These are phyloP conservation scores for Silurus meridionalis DNA, from an alignment of 2,113 vertebrate genomes.

Conservation along the genomic window DNA sequence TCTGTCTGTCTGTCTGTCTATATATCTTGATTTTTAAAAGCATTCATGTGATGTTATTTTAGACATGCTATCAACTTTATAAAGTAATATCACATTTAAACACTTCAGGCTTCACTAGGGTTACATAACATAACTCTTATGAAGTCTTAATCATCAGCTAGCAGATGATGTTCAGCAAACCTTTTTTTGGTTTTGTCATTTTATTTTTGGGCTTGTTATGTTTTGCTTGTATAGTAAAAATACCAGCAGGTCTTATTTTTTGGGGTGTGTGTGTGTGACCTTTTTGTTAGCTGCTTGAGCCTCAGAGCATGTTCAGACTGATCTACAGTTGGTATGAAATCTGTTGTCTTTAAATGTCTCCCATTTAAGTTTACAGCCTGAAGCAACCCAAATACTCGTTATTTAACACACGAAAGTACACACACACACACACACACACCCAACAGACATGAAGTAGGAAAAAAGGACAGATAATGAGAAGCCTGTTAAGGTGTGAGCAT, in stretches of 20 bases:
- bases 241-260: neutral
- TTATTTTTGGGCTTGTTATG: neutral
- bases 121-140: neutral
- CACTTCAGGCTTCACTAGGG: neutral
- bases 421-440: neutral
- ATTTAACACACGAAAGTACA: constrained; percentile 10
- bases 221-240: neutral
- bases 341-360: neutral
- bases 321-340: neutral
- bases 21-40: neutral
- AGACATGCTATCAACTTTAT: neutral
- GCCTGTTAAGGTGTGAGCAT: constrained; percentile 9
- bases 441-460: neutral
- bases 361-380: neutral
- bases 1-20: too few species aligned
- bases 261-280: neutral
- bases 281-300: neutral
- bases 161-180: neutral
- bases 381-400: neutral
- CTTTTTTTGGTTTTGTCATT: neutral
- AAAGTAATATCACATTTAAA: neutral
- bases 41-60: neutral
- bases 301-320: neutral
- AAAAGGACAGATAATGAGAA: constrained; percentile 7
- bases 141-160: neutral